Conservation (phyloP, 64 coral and sea anemone species). For the Montipora cactus region DNA sequence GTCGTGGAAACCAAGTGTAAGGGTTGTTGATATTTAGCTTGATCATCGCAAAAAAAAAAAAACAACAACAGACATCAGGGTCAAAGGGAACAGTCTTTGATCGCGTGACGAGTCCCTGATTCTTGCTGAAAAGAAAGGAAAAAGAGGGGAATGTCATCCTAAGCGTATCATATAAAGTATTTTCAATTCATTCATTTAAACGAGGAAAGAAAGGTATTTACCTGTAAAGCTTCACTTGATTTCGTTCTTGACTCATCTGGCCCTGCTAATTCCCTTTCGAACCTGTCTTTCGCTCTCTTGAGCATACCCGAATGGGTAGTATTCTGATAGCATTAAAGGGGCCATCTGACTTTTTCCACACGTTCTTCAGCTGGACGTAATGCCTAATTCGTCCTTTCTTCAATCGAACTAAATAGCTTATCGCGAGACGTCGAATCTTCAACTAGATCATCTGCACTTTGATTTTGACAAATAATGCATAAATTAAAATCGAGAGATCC, state of each 20-base stretch:
- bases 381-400: not conserved
- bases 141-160: no score
- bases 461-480: constrained; percentile 60
- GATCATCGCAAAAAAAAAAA: not conserved
- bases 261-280: constrained; percentile 18
- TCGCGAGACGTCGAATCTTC: constrained; percentile 17
- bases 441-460: constrained; percentile 41
- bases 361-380: not conserved
- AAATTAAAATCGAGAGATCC: constrained; percentile 33
- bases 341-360: constrained; percentile 24
- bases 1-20: constrained; percentile 12
- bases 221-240: not conserved
- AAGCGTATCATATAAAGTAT: no score
- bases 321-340: constrained; percentile 38
- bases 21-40: not conserved
- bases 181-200: not conserved
- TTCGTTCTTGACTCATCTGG: constrained; percentile 17
- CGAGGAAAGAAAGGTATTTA: not conserved
- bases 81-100: constrained; percentile 16
- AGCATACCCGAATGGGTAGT: constrained; percentile 30
- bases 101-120: not conserved
- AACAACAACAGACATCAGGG: no score
- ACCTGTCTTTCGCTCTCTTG: constrained; percentile 28
- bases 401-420: not conserved
- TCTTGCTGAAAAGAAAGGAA: no score